A percentile compares a stretch with the other conserved stretches of the same genome.
Evolutionary conservation across 2,888 invertebrate genomes (phyloP).

Genomic region (Neocrepidodera transversa): DNA sequence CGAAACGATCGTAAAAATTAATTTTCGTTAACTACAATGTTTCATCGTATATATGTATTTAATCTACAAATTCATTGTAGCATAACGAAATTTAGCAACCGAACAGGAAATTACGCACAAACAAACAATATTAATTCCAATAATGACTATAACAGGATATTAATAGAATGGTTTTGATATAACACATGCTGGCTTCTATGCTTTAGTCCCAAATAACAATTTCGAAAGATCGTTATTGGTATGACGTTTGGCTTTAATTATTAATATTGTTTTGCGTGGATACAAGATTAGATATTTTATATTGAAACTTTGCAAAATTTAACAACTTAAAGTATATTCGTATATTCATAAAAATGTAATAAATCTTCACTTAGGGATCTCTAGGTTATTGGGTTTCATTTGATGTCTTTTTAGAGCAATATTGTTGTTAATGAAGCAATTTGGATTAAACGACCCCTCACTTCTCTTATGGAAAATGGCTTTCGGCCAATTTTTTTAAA

Average conservation of each 20-base stretch:
- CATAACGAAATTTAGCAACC: conserved; percentile 26
- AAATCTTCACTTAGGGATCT: too few relatives aligned
- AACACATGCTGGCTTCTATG: conserved; percentile 16
- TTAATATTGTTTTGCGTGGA: conserved; percentile 1
- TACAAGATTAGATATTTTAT: too few relatives aligned
- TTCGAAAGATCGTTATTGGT: conserved; percentile 22
- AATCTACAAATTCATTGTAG: conserved; percentile 25
- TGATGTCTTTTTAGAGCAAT: too few relatives aligned
- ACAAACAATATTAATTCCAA: conserved; percentile 31
- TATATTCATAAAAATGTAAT: too few relatives aligned
- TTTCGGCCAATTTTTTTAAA: too few relatives aligned
- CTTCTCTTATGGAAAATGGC: too few relatives aligned
- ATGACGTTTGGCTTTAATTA: conserved; percentile 1
- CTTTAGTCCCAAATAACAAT: conserved; percentile 13
- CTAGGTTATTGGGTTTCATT: too few relatives aligned
- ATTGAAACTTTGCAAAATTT: too few relatives aligned
- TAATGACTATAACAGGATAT: conserved; percentile 32
- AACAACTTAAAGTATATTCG: too few relatives aligned
- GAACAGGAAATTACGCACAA: conserved; percentile 30
- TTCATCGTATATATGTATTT: conserved; percentile 18
- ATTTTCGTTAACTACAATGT: background rate
- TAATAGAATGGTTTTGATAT: conserved; percentile 31
- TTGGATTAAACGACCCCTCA: too few relatives aligned
- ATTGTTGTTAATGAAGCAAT: too few relatives aligned
- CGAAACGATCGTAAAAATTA: conserved; percentile 6